phyloP scores from a whole-genome alignment of 2,113 vertebrate genomes.

The Balaenoptera acutorostrata region DNA sequence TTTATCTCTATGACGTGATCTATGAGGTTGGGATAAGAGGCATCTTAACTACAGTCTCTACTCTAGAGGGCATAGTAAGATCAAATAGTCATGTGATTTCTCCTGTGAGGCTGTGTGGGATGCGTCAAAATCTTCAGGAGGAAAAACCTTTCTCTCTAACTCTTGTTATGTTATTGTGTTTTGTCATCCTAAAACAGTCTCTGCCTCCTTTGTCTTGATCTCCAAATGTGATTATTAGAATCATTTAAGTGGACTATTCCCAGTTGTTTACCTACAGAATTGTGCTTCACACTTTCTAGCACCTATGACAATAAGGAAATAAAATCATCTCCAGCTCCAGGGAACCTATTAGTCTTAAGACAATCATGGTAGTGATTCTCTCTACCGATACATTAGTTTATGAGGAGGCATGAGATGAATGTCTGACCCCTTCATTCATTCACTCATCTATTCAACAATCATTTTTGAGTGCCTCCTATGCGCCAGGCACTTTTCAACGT shows the following conservation, averaged over 20 bases:
- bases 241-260: background rate
- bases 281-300: background rate
- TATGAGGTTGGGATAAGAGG: background rate
- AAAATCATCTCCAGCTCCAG: background rate
- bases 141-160: background rate
- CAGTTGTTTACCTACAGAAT: background rate
- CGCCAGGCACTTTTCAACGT: background rate
- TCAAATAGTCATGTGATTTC: background rate
- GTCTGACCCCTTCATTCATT: background rate
- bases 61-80: background rate
- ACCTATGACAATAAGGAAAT: background rate
- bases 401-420: background rate
- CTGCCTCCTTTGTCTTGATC: background rate
- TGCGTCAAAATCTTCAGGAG: background rate
- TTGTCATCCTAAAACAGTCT: background rate
- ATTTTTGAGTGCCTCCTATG: background rate
- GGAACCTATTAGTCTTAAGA: background rate
- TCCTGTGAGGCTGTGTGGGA: background rate
- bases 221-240: background rate
- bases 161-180: background rate
- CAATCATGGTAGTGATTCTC: background rate
- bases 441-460: background rate
- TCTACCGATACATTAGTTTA: background rate
- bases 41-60: background rate
- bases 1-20: background rate